Evolutionary conservation across 2,113 vertebrate species (phyloP), one percentile per base, ranked within the genome.

Genomic region (Spilogale gracilis): DNA sequence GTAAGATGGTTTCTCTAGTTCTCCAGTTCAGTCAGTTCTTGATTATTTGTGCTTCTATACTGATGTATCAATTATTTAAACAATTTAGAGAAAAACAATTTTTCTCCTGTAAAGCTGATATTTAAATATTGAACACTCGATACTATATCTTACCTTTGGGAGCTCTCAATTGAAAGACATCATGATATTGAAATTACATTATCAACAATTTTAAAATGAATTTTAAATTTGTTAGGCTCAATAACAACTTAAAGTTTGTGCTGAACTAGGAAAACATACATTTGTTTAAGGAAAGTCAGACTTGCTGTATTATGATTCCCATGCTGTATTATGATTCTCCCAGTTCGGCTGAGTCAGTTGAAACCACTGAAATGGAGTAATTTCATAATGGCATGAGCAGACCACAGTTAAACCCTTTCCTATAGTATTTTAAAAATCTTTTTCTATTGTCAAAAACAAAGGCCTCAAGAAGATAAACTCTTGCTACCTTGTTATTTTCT

Each of bases 1-100:
- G 25, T 56, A 89, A 58, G 14, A 86, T 45, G 4, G 27, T 52
- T 58, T 69, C 45, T 86, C 38, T 63, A 56, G 48, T 92, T 78
- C 9, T 94, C 48, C 67, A 45, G 30, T 81, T 92, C 18, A 48
- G 17, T 84, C 73, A 52, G 6, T 83, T 89, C 32, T 38, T 96
- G 79, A 76, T 95, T 74, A 88, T 60, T 43, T 97, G 43, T 95
- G 80, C 85, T 73, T 94, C 90, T 87, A 27, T 95, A 73, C 1
- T 78, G 71, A 89, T 65, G 69, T 80, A 58, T 89, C 65, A 91
- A 83, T 78, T 97, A 95, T 96, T 96, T 48, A 69, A 95, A 87
- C 48, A 86, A 56, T 82, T 84, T 90, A n/a, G 30, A 84, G 25
- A n/a, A 95, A 69, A 97, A 17, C 20, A 60, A 27, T 69, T 86